A percentile compares a stretch with the other conserved stretches of the same genome.
phyloP scores from a whole-genome alignment of 2,888 invertebrate genomes.

The Mantis religiosa region DNA sequence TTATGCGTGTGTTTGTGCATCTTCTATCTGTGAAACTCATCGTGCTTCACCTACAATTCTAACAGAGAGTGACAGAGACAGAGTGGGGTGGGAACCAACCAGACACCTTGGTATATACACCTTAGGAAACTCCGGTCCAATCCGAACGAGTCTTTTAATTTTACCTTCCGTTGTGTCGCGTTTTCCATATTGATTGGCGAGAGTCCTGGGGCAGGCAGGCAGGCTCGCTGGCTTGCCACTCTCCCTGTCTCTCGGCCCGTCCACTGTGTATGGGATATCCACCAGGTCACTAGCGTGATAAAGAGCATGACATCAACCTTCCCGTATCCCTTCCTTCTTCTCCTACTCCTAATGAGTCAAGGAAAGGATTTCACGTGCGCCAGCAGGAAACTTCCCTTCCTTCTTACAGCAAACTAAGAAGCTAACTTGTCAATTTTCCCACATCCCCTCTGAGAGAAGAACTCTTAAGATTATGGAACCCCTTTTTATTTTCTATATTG shows the following conservation, averaged over 20 bases:
- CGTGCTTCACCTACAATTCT: neutral
- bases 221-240: neutral
- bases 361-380: neutral
- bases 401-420: too few relatives aligned
- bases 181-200: slow-evolving; percentile 25
- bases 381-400: too few relatives aligned
- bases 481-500: too few relatives aligned
- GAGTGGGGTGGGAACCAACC: slow-evolving; percentile 11
- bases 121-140: slow-evolving; percentile 17
- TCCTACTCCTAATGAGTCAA: neutral
- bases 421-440: too few relatives aligned
- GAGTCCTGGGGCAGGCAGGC: neutral
- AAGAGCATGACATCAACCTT: neutral
- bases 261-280: neutral
- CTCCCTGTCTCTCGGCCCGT: neutral
- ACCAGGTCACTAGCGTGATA: neutral
- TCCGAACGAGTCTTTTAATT: slow-evolving; percentile 18
- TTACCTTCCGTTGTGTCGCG: slow-evolving; percentile 4
- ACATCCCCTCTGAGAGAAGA: too few relatives aligned
- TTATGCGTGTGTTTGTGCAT: neutral
- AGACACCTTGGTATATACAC: slow-evolving; percentile 15
- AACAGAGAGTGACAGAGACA: neutral
- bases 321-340: too few relatives aligned
- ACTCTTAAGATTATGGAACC: too few relatives aligned
- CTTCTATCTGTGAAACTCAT: neutral